phyloP scores from a whole-genome alignment of 2,113 vertebrate genomes.

The Otus sunia region DNA sequence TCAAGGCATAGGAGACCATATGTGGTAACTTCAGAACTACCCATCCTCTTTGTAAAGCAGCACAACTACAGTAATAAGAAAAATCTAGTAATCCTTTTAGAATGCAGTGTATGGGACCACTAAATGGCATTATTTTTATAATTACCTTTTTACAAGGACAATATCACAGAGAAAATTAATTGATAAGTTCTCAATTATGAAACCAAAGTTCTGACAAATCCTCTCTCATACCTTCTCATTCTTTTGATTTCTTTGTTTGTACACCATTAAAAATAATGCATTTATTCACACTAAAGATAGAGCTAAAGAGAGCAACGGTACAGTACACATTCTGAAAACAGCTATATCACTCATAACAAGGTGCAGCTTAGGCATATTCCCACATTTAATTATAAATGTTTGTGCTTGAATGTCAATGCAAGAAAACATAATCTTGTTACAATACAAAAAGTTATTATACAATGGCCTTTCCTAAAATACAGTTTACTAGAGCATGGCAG shows the following conservation, averaged over 20 bases:
- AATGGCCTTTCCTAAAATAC: conserved; percentile 69
- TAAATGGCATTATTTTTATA: background rate
- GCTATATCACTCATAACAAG: conserved; percentile 41
- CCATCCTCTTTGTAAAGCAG: background rate
- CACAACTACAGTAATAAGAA: background rate
- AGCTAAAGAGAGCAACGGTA: conserved; percentile 30
- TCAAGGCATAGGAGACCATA: background rate
- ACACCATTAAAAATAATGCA: background rate
- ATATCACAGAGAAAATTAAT: background rate
- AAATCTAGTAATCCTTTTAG: background rate
- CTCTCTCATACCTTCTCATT: background rate
- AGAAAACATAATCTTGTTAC: conserved; percentile 65
- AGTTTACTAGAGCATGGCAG: conserved; percentile 73
- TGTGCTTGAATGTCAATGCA: conserved; percentile 50
- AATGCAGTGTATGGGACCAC: background rate
- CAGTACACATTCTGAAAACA: conserved; percentile 49
- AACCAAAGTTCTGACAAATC: background rate
- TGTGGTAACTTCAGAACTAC: background rate
- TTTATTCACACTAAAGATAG: background rate
- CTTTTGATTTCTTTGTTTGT: background rate
- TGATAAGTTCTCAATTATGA: background rate
- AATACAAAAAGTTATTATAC: conserved; percentile 58
- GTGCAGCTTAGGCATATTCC: conserved; percentile 25
- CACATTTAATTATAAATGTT: conserved; percentile 59
- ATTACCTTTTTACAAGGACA: background rate